Evolutionary conservation across 64 coral and sea anemone species (phyloP), one percentile per base, ranked within the genome.

Genomic region (Dendrophyllia cribrosa): DNA sequence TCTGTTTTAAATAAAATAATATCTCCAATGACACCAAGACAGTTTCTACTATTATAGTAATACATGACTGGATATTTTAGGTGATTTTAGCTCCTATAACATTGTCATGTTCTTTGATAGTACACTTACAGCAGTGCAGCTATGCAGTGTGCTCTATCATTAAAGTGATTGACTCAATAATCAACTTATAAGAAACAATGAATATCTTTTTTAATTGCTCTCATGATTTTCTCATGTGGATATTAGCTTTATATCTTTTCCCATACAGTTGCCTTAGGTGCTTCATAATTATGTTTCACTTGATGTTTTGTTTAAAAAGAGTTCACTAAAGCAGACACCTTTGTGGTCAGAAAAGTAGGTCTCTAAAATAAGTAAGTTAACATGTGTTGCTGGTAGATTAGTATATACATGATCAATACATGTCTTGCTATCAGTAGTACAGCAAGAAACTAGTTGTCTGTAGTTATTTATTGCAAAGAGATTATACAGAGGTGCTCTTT

Each of bases 1-100:
- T 85, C 81, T 67, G 23, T 85, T 85, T 85, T 66, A 66, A 85
- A 85, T 85, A 85, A 85, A n/a, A n/a, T n/a, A 66, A 85, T 60
- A 83, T 46, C 21, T 85, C 81, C 26, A 63, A 83, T 62, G 0
- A 83, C 79, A 83, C 79, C 79, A 83, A 83, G 79, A 83, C 79
- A 83, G 82, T 85, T 17, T 85, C 82, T 85, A 85, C 83, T 19
- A 86, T 86, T 86, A 83, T 83, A 58, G 79, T 83, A 83, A 83
- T 83, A 83, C 59, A 83, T 59, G 52, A 83, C 52, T 83, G 79
- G 53, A 11, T 3, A 62, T 60, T 83, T 62, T 21, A 83, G 25
- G 66, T 69, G 66, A 69, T 69, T 69, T 69, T 69, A 24, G 20
- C 66, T 2, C 20, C 66, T 24, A 69, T 24, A 69, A 83, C 58